Conservation (phyloP, 2,888 invertebrate genomes). For the Eumacrocentrus americanus region DNA sequence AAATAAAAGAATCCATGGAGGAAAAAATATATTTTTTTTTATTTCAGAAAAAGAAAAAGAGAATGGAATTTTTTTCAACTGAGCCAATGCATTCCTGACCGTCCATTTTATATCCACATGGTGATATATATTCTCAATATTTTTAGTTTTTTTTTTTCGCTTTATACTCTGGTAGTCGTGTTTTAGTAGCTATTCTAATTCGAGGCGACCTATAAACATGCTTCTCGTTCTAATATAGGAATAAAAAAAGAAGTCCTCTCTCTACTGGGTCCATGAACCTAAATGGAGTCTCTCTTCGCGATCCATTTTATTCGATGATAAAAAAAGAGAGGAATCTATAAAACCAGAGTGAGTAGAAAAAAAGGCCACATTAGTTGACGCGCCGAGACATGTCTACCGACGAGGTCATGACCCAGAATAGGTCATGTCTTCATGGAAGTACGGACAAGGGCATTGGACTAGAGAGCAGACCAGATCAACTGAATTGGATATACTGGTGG, state of each 20-base stretch:
- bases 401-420: conserved; percentile 40
- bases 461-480: conserved; percentile 36
- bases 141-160: no score
- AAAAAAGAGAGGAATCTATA: conserved; percentile 3
- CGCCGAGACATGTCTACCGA: conserved; percentile 23
- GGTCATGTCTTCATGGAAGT: conserved; percentile 26
- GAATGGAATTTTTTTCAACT: neutral
- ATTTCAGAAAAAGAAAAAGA: no score
- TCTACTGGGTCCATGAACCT: neutral
- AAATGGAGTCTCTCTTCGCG: neutral
- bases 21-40: neutral
- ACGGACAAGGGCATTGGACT: neutral
- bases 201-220: conserved; percentile 18
- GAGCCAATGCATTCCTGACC: conserved; percentile 33
- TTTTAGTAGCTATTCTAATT: conserved; percentile 23
- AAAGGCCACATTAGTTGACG: neutral
- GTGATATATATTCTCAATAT: neutral
- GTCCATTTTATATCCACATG: conserved; percentile 15
- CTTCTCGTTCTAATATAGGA: conserved; percentile 5
- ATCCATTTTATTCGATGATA: neutral
- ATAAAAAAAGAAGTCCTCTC: neutral
- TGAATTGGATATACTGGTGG: conserved; percentile 41
- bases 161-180: conserved; percentile 20
- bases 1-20: conserved; percentile 3
- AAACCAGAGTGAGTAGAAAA: neutral